phyloP scores from a whole-genome alignment of 2,888 invertebrate species.

The Hymenopus coronatus region DNA sequence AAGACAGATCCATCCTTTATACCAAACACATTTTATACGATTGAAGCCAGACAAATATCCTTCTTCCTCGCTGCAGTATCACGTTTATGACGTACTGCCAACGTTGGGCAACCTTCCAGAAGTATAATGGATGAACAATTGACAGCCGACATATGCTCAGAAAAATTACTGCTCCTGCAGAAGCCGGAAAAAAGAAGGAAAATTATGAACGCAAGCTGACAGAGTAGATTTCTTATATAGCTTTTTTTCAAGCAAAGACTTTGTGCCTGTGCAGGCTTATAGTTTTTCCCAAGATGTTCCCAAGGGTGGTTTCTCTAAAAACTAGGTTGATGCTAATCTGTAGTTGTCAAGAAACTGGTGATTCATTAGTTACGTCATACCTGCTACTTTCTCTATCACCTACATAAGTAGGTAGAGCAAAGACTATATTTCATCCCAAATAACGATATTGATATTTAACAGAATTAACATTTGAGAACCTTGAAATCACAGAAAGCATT shows the following conservation, averaged over 20 bases:
- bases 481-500: too few species aligned
- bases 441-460: too few species aligned
- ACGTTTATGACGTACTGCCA: background rate
- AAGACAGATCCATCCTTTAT: background rate
- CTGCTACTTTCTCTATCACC: too few species aligned
- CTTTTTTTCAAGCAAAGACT: background rate
- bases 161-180: background rate
- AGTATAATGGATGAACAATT: background rate
- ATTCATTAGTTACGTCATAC: too few species aligned
- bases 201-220: background rate
- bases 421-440: too few species aligned
- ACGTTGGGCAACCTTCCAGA: background rate
- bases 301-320: too few species aligned
- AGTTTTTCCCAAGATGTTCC: background rate
- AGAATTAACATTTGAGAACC: too few species aligned
- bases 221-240: background rate
- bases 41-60: background rate
- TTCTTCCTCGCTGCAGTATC: background rate
- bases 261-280: background rate
- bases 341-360: too few species aligned
- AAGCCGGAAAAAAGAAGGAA: background rate
- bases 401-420: too few species aligned
- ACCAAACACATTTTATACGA: background rate
- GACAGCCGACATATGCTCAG: background rate
- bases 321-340: too few species aligned